These are phyloP conservation scores for Paramuricea clavata DNA, from an alignment of 92 coral and sea anemone species.

Conservation along the genomic window DNA sequence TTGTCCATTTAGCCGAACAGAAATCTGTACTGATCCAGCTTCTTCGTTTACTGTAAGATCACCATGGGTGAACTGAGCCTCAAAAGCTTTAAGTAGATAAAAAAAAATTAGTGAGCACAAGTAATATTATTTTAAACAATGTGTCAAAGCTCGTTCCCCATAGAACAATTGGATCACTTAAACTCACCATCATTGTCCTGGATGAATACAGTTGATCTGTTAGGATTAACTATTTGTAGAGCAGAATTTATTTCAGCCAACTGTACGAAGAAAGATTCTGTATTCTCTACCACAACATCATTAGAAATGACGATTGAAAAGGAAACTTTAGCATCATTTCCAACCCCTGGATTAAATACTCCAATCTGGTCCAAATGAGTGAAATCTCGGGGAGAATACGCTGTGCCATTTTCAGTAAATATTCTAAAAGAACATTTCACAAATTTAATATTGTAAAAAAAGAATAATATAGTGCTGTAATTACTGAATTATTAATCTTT, in stretches of 20 bases:
- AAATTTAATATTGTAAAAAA: background rate
- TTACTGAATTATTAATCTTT: no score
- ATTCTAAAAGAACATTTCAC: constrained; percentile 2
- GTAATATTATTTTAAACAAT: background rate
- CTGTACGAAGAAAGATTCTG: constrained; percentile 51
- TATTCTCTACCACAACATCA: constrained; percentile 40
- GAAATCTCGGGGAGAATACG: constrained; percentile 16
- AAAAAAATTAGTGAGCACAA: no score
- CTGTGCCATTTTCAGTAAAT: constrained; percentile 34
- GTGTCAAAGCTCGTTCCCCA: background rate
- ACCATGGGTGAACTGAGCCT: constrained; percentile 30
- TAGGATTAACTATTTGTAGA: constrained; percentile 11
- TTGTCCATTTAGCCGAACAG: constrained; percentile 33
- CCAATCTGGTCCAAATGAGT: background rate
- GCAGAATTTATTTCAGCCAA: constrained; percentile 39
- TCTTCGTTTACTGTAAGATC: constrained; percentile 21
- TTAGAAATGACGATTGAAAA: constrained; percentile 37
- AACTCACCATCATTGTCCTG: constrained; percentile 70
- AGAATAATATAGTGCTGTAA: background rate
- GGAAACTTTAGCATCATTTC: constrained; percentile 13
- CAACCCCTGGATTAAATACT: background rate
- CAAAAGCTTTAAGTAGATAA: constrained; percentile 6
- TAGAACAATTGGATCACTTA: background rate
- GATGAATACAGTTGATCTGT: constrained; percentile 50
- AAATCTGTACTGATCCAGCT: background rate